These are phyloP conservation scores for Babyrousa celebensis DNA, from an alignment of 2,797 vertebrate genomes.

Conservation along the genomic window DNA sequence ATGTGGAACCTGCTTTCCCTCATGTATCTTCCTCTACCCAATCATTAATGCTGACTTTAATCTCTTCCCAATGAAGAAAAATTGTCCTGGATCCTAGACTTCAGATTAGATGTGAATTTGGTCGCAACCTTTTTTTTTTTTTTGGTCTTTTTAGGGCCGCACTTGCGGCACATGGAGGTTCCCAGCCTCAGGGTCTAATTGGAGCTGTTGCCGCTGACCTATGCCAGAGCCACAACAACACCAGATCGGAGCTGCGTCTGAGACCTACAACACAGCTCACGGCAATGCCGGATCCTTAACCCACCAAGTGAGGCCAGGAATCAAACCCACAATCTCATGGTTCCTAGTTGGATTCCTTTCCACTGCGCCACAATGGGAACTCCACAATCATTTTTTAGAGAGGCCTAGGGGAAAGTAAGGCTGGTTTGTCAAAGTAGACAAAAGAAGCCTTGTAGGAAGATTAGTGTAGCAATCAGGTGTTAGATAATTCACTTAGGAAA, in stretches of 20 bases:
- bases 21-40: not conserved
- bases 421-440: conserved; percentile 19
- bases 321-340: too few relatives aligned
- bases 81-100: not conserved
- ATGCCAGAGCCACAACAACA: too few relatives aligned
- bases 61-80: not conserved
- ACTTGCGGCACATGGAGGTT: too few relatives aligned
- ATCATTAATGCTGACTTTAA: not conserved
- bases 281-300: too few relatives aligned
- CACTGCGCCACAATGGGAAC: too few relatives aligned
- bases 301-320: too few relatives aligned
- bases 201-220: too few relatives aligned
- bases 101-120: not conserved
- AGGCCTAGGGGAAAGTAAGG: not conserved
- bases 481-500: conserved; percentile 45
- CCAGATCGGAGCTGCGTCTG: too few relatives aligned
- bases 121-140: not conserved
- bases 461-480: not conserved
- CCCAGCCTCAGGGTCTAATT: too few relatives aligned
- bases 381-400: conserved; percentile 1
- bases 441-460: conserved; percentile 27
- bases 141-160: too few relatives aligned
- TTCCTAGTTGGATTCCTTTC: too few relatives aligned
- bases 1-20: not conserved
- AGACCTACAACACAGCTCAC: too few relatives aligned